phyloP scores from a whole-genome alignment of 2,113 vertebrate species.

The Falcunculus frontatus region DNA sequence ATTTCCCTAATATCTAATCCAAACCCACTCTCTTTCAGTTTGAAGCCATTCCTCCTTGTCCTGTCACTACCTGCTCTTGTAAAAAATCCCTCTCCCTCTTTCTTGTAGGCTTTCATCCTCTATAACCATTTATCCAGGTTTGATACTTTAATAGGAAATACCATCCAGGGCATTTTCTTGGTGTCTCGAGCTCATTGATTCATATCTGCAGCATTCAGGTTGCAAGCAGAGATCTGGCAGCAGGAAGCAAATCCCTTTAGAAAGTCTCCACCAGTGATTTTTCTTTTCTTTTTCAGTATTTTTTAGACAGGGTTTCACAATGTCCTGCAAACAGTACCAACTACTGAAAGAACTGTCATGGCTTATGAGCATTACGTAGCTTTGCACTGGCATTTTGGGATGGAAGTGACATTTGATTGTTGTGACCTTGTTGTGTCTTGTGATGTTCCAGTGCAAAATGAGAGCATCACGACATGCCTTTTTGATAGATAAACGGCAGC shows the following conservation, averaged over 20 bases:
- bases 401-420: constrained; percentile 35
- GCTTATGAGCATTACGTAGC: background rate
- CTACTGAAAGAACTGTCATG: constrained; percentile 10
- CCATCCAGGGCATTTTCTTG: background rate
- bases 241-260: background rate
- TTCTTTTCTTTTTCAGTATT: background rate
- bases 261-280: background rate
- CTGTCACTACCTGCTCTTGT: background rate
- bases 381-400: constrained; percentile 6
- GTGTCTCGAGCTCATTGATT: background rate
- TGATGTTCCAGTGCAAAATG: constrained; percentile 12
- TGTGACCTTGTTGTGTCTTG: constrained; percentile 26
- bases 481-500: background rate
- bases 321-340: background rate
- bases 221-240: background rate
- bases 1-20: background rate
- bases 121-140: background rate
- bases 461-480: background rate
- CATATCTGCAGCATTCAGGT: background rate
- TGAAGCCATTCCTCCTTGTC: background rate
- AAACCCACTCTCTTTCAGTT: background rate
- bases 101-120: background rate
- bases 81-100: background rate
- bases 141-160: background rate
- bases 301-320: background rate